Evolutionary conservation across 2,113 vertebrate genomes (phyloP).

Genomic region (Shinisaurus crocodilurus): DNA sequence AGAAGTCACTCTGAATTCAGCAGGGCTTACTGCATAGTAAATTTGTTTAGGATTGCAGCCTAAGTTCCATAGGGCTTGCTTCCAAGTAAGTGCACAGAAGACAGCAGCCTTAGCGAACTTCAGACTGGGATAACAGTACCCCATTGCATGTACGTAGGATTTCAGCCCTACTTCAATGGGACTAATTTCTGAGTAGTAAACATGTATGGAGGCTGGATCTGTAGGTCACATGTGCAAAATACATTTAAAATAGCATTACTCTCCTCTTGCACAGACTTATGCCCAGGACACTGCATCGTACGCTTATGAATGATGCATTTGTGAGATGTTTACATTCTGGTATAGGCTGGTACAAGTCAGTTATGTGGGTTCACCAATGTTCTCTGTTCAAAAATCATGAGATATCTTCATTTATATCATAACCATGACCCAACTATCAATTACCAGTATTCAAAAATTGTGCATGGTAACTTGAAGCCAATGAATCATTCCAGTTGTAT

Average conservation of each 20-base stretch:
- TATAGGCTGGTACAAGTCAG: no score
- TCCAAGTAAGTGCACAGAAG: neutral
- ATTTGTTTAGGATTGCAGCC: neutral
- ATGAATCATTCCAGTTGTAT: neutral
- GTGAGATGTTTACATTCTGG: neutral
- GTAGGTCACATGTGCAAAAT: neutral
- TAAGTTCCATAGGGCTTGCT: neutral
- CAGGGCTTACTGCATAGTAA: neutral
- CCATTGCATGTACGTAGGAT: neutral
- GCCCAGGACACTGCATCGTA: neutral
- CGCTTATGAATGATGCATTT: neutral
- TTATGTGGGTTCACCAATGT: neutral
- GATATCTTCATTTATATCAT: neutral
- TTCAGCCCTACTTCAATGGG: neutral
- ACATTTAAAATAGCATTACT: neutral
- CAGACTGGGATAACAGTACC: neutral
- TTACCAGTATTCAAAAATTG: neutral
- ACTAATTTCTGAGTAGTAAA: neutral
- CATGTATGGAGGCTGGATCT: neutral
- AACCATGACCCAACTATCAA: neutral
- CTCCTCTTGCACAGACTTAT: neutral
- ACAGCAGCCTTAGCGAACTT: neutral
- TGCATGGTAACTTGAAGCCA: neutral
- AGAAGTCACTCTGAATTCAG: neutral
- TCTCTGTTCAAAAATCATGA: neutral